Conservation (phyloP, 2,888 invertebrate species). For the Brachypalpus laphriformis region DNA sequence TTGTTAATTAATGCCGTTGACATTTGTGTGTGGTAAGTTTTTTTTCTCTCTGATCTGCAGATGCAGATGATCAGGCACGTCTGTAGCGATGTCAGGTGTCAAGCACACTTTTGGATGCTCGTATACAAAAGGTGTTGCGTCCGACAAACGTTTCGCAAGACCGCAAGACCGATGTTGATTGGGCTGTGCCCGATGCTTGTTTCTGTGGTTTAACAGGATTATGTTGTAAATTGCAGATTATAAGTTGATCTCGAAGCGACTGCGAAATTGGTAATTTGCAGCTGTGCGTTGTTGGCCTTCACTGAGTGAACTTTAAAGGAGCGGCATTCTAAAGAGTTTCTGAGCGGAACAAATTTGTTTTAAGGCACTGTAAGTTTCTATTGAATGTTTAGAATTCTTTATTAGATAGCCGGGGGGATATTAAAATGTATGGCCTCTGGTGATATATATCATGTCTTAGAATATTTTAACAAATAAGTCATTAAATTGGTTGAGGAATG, state of each 20-base stretch:
- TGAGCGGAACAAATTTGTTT: no score
- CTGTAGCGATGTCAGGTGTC: constrained; percentile 1
- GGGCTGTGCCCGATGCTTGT: background rate
- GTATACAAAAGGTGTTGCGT: constrained; percentile 14
- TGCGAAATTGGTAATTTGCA: background rate
- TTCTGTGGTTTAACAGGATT: background rate
- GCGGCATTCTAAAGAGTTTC: no score
- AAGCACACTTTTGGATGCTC: background rate
- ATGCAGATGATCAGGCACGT: background rate
- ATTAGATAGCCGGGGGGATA: no score
- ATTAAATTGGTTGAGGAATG: no score
- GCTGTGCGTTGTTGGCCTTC: background rate
- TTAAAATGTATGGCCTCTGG: no score
- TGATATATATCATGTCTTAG: no score
- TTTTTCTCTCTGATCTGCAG: background rate
- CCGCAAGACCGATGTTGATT: background rate
- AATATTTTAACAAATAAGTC: no score
- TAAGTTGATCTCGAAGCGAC: background rate
- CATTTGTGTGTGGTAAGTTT: constrained; percentile 12
- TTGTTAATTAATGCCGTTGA: constrained; percentile 9
- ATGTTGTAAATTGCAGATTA: constrained; percentile 2
- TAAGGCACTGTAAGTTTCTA: no score
- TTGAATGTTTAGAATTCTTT: no score
- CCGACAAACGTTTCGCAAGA: background rate
- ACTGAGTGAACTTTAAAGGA: background rate